Evolutionary conservation across 2,888 invertebrate genomes (phyloP), one percentile per base, ranked within the genome.

Genomic region (Hirtodrosophila cameraria): DNA sequence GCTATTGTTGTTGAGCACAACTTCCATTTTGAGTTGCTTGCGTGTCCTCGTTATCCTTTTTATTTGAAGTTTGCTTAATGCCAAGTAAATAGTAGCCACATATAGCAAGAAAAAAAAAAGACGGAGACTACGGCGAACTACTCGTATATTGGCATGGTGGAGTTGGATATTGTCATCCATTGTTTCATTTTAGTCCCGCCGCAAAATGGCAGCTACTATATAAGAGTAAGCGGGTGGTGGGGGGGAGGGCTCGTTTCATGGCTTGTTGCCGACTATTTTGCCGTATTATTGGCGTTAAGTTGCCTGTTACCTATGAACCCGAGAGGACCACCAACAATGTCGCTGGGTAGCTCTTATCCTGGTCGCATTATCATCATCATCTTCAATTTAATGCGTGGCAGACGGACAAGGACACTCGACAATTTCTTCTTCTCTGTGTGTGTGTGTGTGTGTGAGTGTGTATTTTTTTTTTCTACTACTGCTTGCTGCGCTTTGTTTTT

Each of bases 21-120:
- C 60, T 70, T 76, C 59, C 80, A 76, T 71, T 78, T 76, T 61
- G 80, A 71, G 79, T 66, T 75, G 64, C 62, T 72, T 75, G 83
- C 77, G 77, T 83, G 83, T 75, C 83, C 83, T 84, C 84, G 87
- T 87, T 84, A 84, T 87, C 86, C 83, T 87, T 83, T 83, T 83
- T 83, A 84, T 86, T 86, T 84, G 82, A 81, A 84, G 75, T 75
- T 75, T 81, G 82, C 75, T 77, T 77, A 84, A 81, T 86, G 86
- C 73, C 81, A 75, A 80, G 84, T 76, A 83, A 82, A 82, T 82
- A 82, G 86, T 72, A 72, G 55, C 67, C 9, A 13, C 42, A 45
- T 23, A n/a, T 18, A 27, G 13, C n/a, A 28, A 38, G 16, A 45
- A 27, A 48, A 13, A 31, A 48, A 41, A 43, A 12, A 20, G 9